These are phyloP conservation scores for Vidua chalybeata DNA, from an alignment of 2,113 vertebrate genomes.

Conservation along the genomic window DNA sequence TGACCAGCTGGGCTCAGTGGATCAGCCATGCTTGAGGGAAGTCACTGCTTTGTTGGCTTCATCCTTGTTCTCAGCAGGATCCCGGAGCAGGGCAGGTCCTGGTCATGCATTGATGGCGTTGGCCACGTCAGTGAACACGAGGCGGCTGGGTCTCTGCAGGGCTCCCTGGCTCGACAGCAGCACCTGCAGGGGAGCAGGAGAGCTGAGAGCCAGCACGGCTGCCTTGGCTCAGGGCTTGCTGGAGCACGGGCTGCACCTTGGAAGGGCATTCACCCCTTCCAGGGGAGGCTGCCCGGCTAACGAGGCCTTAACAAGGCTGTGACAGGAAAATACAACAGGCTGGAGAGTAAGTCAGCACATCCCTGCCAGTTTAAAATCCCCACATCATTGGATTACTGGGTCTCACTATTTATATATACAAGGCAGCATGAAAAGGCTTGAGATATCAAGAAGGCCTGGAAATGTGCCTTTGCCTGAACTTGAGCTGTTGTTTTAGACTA, in stretches of 20 bases:
- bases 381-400: neutral
- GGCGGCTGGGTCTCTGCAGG: slow-evolving; percentile 90
- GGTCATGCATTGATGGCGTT: slow-evolving; percentile 90
- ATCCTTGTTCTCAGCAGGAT: neutral
- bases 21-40: neutral
- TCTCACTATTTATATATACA: neutral
- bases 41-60: slow-evolving; percentile 4
- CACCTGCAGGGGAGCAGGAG: slow-evolving; percentile 75
- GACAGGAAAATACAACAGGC: neutral
- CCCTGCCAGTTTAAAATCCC: neutral
- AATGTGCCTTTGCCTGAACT: neutral
- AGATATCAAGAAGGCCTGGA: neutral
- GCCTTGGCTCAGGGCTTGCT: neutral
- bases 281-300: neutral
- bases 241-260: neutral
- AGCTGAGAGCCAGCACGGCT: neutral
- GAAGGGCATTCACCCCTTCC: neutral
- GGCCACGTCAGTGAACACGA: slow-evolving; percentile 95
- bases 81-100: neutral
- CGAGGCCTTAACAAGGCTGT: neutral
- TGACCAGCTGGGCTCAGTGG: neutral
- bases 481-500: neutral
- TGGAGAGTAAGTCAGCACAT: neutral
- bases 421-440: neutral
- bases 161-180: slow-evolving; percentile 85